A percentile compares a stretch with the other conserved stretches of the same genome.
phyloP scores from a whole-genome alignment of 2,797 vertebrate species.

The Neosalanx taihuensis region DNA sequence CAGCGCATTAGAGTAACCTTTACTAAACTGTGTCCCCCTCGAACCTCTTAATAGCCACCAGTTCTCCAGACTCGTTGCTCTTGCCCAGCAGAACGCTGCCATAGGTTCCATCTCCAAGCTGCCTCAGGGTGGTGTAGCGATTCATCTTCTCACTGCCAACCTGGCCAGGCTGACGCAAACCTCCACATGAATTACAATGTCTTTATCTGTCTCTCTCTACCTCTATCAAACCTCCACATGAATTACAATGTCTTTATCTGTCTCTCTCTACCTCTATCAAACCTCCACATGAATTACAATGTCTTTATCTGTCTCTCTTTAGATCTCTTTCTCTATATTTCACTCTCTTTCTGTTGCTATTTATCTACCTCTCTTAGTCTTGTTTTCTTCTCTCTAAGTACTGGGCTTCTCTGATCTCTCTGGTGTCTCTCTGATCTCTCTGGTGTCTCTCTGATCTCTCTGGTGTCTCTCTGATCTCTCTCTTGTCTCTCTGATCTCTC shows the following conservation, averaged over 20 bases:
- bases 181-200: no score
- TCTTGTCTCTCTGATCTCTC: conserved; percentile 23
- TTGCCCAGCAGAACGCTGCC: conserved; percentile 96
- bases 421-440: no score
- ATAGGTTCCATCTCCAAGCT: conserved; percentile 95
- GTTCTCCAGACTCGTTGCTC: conserved; percentile 92
- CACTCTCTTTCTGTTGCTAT: conserved; percentile 7
- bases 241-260: no score
- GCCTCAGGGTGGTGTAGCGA: conserved; percentile 91
- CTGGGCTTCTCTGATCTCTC: no score
- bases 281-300: no score
- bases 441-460: neutral
- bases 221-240: no score
- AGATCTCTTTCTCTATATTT: neutral
- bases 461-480: conserved; percentile 15
- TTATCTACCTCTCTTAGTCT: conserved; percentile 3
- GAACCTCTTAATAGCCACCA: conserved; percentile 96
- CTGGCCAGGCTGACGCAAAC: no score
- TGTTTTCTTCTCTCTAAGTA: no score
- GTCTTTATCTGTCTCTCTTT: neutral
- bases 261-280: no score
- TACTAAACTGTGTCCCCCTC: conserved; percentile 75
- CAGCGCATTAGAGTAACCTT: no score
- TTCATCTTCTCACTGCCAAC: conserved; percentile 78
- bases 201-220: no score